Conservation (phyloP, 2,113 vertebrate genomes). For the Anarhynchus alexandrinus region DNA sequence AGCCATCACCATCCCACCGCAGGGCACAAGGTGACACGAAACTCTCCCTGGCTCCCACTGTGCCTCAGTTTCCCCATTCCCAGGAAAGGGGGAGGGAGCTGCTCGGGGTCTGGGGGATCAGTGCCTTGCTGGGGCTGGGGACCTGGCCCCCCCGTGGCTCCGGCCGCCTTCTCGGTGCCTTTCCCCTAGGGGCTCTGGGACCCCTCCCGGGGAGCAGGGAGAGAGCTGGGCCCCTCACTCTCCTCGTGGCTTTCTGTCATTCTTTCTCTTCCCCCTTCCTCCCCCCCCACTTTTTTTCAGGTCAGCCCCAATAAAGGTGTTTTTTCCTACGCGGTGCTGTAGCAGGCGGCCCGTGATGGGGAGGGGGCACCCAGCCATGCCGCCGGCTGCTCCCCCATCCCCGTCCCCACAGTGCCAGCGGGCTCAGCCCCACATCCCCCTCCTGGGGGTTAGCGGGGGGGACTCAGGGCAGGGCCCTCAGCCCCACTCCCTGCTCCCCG, state of each 20-base stretch:
- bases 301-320: constrained; percentile 49
- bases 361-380: neutral
- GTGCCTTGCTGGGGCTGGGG: constrained; percentile 28
- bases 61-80: neutral
- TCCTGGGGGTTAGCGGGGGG: no score
- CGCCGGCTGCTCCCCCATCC: neutral
- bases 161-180: neutral
- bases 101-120: neutral
- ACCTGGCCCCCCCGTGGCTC: accelerated
- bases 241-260: neutral
- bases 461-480: neutral
- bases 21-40: neutral
- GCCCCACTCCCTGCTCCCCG: neutral
- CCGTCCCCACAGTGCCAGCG: accelerated
- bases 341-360: neutral
- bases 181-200: neutral
- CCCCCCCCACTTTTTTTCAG: neutral
- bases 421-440: neutral
- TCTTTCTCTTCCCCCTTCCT: neutral
- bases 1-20: accelerated
- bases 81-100: neutral
- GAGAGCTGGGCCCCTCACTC: neutral
- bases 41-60: neutral
- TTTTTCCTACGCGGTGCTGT: neutral
- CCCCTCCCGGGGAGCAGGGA: neutral